Base-by-base conservation (phyloP, 1,140 invertebrate genomes). In the Cydia strobilella region DNA sequence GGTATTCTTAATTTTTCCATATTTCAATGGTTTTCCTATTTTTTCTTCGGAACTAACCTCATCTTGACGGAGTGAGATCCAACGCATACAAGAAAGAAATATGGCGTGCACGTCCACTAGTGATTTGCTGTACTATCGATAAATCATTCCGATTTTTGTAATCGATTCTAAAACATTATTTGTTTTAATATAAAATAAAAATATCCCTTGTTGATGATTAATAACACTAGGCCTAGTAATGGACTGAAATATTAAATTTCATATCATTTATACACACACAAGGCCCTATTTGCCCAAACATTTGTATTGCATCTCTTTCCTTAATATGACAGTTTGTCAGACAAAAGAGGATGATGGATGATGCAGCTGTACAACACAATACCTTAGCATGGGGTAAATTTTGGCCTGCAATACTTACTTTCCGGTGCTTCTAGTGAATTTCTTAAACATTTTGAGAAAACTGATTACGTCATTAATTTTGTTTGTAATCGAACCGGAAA, bases 81-180 rank as follows among this genome's bases (percentile, higher is more conserved):
- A 91, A 90, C 88, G 90, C 89, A 91, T 79, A 89, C 87, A 90
- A 90, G 90, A 93, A 93, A 93, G 90, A 91, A 93, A 91, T 89
- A 93, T 93, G 90, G 91, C 86, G 77, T 82, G 31, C 74, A 20
- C 4, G 12, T 13, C 1, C 20, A 35, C 48, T 54, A 66, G 73
- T 77, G 72, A 72, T 63, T 72, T n/a, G 9, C 31, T 69, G n/a
- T 20, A 39, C 31, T 18, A 69, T 69, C 65, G 65, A 69, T 69
- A 69, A 23, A 69, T 1, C 18, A 10, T 35, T 9, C 13, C 31
- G 65, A 69, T 39, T 69, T 18, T 39, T 35, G 7, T 10, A 69
- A 69, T 69, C 65, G 65, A 69, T 69, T 69, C 13, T 23, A 59
- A 59, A 12, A 59, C 6, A 23, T 20, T 7, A 15, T 3, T 15